Base-by-base conservation (phyloP, 2,888 invertebrate species). In the Andrena bucephala region DNA sequence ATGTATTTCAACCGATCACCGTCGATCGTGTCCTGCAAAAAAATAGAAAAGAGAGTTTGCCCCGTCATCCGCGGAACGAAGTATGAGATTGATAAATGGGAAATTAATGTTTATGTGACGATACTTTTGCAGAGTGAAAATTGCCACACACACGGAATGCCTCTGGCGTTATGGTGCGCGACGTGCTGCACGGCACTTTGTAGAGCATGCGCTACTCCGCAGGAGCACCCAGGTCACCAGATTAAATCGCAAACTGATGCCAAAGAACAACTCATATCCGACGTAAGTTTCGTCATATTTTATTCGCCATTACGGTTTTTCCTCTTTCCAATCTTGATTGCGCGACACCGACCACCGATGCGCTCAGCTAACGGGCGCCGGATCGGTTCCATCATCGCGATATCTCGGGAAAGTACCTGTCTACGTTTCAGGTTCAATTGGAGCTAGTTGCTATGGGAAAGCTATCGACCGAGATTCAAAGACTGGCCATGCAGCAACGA, bases 91-190 rank as follows among this genome's bases (percentile, higher is more conserved):
- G 2, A 10, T 29, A 48, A 31, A 2, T 8, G 31, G 10, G 33
- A 67, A 66, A 36, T 33, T 42, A 36, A 29, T 29, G 16, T 10
- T 36, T 29, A 52, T 1, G 20, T 42, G 24, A 7, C 24, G 33
- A 77, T 62, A 48, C 65, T 20, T 65, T 92, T 89, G 36, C 86
- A 94, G 94, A 94, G 94, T 86, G 96, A 96, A 93, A 96, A 96
- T 92, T 96, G 96, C 93, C 96, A 96, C 94, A 96, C 96, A 84
- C 97, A 96, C 93, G 96, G 96, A 85, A 96, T 96, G 96, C 97
- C 96, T 70, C 94, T 96, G 90, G 96, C 96, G 31, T 94, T 96
- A 80, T 97, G 97, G 96, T 97, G 97, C 93, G 95, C 95, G 89
- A 95, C 95, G 77, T 97, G 97, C 93, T 95, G 95, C 87, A 94